Percentiles rank a stretch among this genome's conserved stretches.
phyloP scores from a whole-genome alignment of 1,140 invertebrate species.

The Vanessa tameamea region DNA sequence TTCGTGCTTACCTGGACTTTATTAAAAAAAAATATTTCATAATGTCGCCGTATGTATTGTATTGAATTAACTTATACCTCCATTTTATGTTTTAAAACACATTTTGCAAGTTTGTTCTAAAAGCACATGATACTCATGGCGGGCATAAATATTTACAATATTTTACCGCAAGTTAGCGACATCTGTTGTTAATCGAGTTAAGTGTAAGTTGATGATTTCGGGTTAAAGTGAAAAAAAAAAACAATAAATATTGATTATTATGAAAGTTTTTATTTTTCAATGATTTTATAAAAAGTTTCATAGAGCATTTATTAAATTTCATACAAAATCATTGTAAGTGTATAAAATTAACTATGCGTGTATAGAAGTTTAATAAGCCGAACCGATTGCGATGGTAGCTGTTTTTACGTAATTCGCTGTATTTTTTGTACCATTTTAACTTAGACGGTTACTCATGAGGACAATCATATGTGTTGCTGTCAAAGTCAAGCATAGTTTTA shows the following conservation, averaged over 20 bases:
- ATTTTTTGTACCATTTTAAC: background rate
- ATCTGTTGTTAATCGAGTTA: background rate
- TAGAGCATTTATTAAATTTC: no score
- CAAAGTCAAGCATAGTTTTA: slow-evolving; percentile 3
- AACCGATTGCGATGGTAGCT: background rate
- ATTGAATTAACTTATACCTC: background rate
- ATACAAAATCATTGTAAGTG: background rate
- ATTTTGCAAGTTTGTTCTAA: background rate
- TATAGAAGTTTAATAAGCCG: background rate
- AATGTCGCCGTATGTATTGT: background rate
- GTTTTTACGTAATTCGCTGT: no score
- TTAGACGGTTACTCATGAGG: background rate
- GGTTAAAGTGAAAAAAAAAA: background rate
- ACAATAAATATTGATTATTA: background rate
- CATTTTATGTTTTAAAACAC: background rate
- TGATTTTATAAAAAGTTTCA: no score
- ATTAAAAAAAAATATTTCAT: background rate
- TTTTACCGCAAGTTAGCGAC: background rate
- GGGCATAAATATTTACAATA: background rate
- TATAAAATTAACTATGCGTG: background rate
- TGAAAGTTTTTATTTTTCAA: background rate
- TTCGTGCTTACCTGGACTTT: slow-evolving; percentile 22
- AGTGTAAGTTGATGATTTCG: background rate
- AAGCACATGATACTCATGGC: background rate
- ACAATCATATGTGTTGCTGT: background rate